phyloP scores from a whole-genome alignment of 2,888 invertebrate genomes.

The Chesias legatella region DNA sequence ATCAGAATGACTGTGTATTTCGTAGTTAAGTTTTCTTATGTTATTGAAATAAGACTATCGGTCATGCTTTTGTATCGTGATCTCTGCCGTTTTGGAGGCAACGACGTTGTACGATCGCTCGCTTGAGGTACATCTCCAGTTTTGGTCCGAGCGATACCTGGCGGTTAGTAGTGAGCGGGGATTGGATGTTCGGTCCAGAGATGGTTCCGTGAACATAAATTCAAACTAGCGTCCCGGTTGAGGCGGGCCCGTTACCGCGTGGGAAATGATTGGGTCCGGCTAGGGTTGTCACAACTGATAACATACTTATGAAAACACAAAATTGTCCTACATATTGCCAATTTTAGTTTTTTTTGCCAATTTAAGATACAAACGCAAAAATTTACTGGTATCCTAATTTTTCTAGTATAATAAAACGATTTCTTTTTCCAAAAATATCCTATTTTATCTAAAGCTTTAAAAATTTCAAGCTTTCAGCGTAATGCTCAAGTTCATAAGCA shows the following conservation, averaged over 20 bases:
- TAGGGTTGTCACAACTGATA: constrained; percentile 33
- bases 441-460: too few relatives aligned
- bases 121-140: constrained; percentile 57
- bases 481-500: too few relatives aligned
- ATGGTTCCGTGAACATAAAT: constrained; percentile 65
- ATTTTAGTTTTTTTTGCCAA: too few relatives aligned
- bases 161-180: constrained; percentile 42
- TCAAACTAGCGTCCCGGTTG: constrained; percentile 68
- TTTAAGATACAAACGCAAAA: too few relatives aligned
- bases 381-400: too few relatives aligned
- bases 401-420: too few relatives aligned
- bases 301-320: too few relatives aligned
- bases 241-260: constrained; percentile 75
- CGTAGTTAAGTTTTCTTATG: constrained; percentile 69
- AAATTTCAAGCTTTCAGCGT: too few relatives aligned
- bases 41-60: constrained; percentile 74
- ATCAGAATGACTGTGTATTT: constrained; percentile 60
- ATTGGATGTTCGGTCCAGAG: constrained; percentile 53
- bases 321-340: too few relatives aligned
- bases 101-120: constrained; percentile 39
- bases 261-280: constrained; percentile 74
- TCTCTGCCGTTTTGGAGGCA: constrained; percentile 55
- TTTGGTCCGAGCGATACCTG: constrained; percentile 43
- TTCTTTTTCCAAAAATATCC: too few relatives aligned
- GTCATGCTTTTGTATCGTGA: constrained; percentile 75